Evolutionary conservation across 2,888 invertebrate species (phyloP).

Genomic region (Mesorhabditis sp.): DNA sequence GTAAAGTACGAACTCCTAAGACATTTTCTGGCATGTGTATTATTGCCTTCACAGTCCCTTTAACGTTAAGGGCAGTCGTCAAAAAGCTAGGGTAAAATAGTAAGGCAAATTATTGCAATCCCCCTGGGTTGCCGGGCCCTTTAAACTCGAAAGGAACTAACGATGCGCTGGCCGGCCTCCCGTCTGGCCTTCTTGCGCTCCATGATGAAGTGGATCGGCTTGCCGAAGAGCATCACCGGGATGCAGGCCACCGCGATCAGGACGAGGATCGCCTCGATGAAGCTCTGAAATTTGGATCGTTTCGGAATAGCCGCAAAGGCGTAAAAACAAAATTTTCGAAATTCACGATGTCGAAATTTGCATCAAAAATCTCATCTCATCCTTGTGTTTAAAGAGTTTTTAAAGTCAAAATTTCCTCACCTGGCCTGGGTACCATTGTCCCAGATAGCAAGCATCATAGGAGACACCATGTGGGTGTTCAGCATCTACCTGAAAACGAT

Average conservation of each 20-base stretch:
- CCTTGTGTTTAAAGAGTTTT: background rate
- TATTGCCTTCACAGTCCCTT: too few species aligned
- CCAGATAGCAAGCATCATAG: constrained; percentile 39
- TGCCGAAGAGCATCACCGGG: constrained; percentile 57
- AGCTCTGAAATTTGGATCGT: constrained; percentile 26
- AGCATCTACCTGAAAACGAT: constrained; percentile 14
- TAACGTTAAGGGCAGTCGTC: too few species aligned
- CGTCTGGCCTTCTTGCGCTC: constrained; percentile 51
- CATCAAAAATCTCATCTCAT: background rate
- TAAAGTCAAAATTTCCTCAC: constrained; percentile 16
- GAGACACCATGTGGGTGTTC: constrained; percentile 20
- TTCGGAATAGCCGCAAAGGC: background rate
- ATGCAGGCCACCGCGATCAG: constrained; percentile 57
- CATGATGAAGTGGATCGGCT: constrained; percentile 52
- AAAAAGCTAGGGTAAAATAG: too few species aligned
- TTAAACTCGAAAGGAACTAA: constrained; percentile 9
- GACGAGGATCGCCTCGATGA: constrained; percentile 59
- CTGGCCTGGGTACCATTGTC: constrained; percentile 59
- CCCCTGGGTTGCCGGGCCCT: background rate
- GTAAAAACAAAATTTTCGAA: background rate
- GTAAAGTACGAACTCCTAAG: too few species aligned
- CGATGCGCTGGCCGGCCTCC: constrained; percentile 46
- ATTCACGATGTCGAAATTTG: too few species aligned
- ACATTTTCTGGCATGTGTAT: too few species aligned
- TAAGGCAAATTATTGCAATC: too few species aligned